Evolutionary conservation across 53 echinoderm and acorn worm genomes (phyloP).

Genomic region (Actinopyga echinites): DNA sequence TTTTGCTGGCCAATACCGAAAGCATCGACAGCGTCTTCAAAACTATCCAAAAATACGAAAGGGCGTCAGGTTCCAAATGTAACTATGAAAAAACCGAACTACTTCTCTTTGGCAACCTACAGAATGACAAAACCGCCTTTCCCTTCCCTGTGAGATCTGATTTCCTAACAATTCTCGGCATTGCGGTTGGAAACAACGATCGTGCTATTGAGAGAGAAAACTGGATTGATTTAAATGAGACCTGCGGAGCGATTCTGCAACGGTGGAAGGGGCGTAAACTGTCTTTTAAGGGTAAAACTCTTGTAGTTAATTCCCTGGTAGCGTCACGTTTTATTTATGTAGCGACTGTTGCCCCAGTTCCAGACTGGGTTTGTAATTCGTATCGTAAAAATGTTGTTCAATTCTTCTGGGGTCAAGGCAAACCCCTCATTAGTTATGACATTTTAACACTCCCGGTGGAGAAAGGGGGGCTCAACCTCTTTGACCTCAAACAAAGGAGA

Average conservation of each 20-base stretch:
- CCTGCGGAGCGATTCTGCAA: neutral
- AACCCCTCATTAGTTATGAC: too few species aligned
- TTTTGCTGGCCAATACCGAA: neutral
- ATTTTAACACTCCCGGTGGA: too few species aligned
- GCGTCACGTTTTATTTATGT: neutral
- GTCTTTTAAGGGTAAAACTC: neutral
- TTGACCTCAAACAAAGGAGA: too few species aligned
- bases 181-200: neutral
- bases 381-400: too few species aligned
- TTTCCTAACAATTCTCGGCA: neutral
- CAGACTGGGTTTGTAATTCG: neutral
- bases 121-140: too few species aligned
- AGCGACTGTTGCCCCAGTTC: neutral
- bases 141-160: neutral
- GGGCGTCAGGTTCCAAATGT: slow-evolving; percentile 29
- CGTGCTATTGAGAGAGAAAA: neutral
- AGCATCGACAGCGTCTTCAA: neutral
- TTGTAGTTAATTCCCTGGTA: neutral
- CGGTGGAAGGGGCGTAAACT: neutral
- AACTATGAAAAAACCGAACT: slow-evolving; percentile 25
- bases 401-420: too few species aligned
- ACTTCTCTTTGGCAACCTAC: neutral
- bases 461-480: too few species aligned
- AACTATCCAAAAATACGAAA: neutral
- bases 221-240: neutral